These are phyloP conservation scores for Vespertilio murinus DNA, from an alignment of 2,797 vertebrate species.

Conservation along the genomic window DNA sequence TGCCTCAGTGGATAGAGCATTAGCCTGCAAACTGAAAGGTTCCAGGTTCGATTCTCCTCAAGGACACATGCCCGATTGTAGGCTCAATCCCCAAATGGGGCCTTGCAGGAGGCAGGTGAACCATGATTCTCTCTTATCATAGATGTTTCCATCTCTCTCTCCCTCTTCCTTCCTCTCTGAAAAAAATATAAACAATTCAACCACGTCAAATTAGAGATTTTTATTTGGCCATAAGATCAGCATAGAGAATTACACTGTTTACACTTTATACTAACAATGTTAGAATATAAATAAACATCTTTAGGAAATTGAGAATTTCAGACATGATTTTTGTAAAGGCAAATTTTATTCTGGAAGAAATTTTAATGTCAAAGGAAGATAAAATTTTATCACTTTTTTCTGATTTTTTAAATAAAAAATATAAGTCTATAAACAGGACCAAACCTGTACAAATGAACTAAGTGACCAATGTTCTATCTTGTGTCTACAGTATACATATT, in stretches of 20 bases:
- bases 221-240: background rate
- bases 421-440: background rate
- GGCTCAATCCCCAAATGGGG: too few species aligned
- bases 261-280: background rate
- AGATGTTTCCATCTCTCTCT: too few species aligned
- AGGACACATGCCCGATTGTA: too few species aligned
- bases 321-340: background rate
- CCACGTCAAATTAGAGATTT: background rate
- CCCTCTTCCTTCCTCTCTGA: too few species aligned
- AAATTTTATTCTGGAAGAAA: background rate
- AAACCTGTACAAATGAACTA: background rate
- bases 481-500: background rate
- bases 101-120: too few species aligned
- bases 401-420: background rate
- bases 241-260: background rate
- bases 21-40: too few species aligned
- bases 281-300: background rate
- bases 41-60: too few species aligned
- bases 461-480: background rate
- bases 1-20: too few species aligned
- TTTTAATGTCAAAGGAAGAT: background rate
- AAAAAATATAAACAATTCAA: background rate
- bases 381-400: background rate
- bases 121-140: too few species aligned
- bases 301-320: background rate